Evolutionary conservation across 2,888 invertebrate species (phyloP).

Genomic region (Sinopyrophorus schimmeli): DNA sequence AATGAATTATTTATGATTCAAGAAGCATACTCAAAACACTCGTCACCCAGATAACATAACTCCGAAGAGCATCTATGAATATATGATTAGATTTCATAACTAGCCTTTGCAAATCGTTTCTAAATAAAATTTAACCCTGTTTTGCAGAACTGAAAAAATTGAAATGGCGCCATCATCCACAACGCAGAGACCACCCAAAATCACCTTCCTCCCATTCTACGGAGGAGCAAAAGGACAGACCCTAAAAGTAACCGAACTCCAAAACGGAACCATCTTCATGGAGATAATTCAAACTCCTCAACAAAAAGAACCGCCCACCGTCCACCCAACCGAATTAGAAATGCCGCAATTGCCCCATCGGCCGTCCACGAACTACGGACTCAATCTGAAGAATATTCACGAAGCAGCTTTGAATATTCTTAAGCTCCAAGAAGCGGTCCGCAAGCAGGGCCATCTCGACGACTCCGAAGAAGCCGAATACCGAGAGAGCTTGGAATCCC

Average conservation of each 20-base stretch:
- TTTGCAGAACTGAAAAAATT: too few species aligned
- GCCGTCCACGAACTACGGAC: conserved; percentile 52
- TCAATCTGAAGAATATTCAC: conserved; percentile 63
- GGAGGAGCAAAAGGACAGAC: conserved; percentile 74
- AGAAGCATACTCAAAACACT: conserved; percentile 11
- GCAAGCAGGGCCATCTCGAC: conserved; percentile 61
- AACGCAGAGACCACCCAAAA: conserved; percentile 39
- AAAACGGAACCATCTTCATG: conserved; percentile 55
- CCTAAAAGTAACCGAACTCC: conserved; percentile 62
- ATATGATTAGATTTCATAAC: conserved; percentile 20
- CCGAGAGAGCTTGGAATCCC: conserved; percentile 59
- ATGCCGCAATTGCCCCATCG: conserved; percentile 48
- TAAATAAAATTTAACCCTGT: too few species aligned
- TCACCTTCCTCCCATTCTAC: conserved; percentile 64
- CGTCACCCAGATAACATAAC: conserved; percentile 26
- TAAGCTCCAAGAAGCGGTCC: conserved; percentile 64
- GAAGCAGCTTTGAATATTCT: conserved; percentile 62
- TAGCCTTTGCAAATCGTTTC: too few species aligned
- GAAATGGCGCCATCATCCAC: neutral
- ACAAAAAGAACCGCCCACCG: conserved; percentile 24
- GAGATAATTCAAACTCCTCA: conserved; percentile 52
- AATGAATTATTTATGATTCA: conserved; percentile 18
- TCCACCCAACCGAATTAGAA: conserved; percentile 44
- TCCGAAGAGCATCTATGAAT: conserved; percentile 12
- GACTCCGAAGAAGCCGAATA: conserved; percentile 61